These are phyloP conservation scores for Neotragus moschatus DNA, from an alignment of 2,113 vertebrate genomes.

Conservation along the genomic window DNA sequence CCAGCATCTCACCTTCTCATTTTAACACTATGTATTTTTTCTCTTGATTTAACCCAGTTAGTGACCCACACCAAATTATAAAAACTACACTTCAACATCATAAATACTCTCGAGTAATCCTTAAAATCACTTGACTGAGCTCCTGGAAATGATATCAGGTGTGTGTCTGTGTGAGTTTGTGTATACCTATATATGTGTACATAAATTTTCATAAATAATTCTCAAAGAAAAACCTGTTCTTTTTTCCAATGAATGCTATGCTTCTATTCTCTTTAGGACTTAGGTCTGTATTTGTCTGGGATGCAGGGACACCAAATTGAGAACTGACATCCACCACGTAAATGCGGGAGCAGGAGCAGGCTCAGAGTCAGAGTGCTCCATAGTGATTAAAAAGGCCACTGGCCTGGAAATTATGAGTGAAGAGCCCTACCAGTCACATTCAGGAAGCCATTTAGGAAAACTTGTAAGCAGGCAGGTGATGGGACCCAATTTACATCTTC, in stretches of 20 bases:
- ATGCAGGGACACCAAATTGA: background rate
- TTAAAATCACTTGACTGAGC: background rate
- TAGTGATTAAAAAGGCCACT: background rate
- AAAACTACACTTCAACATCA: background rate
- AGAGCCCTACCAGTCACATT: background rate
- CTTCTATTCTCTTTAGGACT: background rate
- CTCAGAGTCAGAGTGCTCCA: background rate
- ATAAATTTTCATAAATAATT: background rate
- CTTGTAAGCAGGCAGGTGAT: background rate
- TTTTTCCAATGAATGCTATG: background rate
- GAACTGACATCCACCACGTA: background rate
- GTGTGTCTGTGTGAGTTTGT: background rate
- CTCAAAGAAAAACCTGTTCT: background rate
- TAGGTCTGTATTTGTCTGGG: background rate
- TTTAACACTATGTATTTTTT: conserved; percentile 18
- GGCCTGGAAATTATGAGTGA: background rate
- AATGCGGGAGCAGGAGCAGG: background rate
- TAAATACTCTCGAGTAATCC: background rate
- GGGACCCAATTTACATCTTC: background rate
- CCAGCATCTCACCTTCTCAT: background rate
- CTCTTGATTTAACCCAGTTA: background rate
- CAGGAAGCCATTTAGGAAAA: background rate
- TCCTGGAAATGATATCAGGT: background rate
- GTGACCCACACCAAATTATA: background rate
- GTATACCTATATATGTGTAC: background rate